phyloP scores from a whole-genome alignment of 2,113 vertebrate genomes.

The Ranitomeya variabilis region DNA sequence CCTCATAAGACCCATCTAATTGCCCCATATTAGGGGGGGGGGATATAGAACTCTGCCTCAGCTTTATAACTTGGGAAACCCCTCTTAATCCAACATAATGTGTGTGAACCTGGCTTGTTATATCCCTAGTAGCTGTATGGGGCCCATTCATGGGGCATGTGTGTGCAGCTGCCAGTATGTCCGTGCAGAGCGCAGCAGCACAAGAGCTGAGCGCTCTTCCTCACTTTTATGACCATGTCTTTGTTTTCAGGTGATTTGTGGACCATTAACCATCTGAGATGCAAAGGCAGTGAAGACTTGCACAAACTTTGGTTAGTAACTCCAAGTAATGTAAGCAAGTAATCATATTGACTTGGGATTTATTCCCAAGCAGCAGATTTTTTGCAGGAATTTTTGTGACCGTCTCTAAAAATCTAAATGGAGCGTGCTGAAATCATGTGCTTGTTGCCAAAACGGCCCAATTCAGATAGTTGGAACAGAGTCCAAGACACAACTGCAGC shows the following conservation, averaged over 20 bases:
- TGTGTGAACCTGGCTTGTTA: too few species aligned
- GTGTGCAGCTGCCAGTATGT: background rate
- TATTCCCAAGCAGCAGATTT: background rate
- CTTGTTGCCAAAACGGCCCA: too few species aligned
- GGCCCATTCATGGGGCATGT: too few species aligned
- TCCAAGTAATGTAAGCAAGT: background rate
- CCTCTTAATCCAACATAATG: too few species aligned
- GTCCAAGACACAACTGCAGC: too few species aligned
- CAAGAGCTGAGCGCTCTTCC: background rate
- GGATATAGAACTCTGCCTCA: too few species aligned
- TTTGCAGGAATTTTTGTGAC: background rate
- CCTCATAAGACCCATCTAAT: too few species aligned
- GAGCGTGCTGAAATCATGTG: too few species aligned
- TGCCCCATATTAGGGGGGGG: too few species aligned
- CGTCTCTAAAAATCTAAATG: background rate
- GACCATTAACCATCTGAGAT: constrained; percentile 85
- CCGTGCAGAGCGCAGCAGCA: background rate
- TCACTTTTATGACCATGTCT: background rate
- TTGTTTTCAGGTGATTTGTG: constrained; percentile 82
- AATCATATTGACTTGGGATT: background rate
- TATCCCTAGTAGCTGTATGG: too few species aligned
- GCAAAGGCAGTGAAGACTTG: constrained; percentile 92
- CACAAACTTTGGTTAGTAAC: constrained; percentile 93
- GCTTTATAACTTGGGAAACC: too few species aligned
- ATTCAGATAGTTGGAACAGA: too few species aligned